phyloP scores from a whole-genome alignment of 2,113 vertebrate species.

The Terrapene triunguis region DNA sequence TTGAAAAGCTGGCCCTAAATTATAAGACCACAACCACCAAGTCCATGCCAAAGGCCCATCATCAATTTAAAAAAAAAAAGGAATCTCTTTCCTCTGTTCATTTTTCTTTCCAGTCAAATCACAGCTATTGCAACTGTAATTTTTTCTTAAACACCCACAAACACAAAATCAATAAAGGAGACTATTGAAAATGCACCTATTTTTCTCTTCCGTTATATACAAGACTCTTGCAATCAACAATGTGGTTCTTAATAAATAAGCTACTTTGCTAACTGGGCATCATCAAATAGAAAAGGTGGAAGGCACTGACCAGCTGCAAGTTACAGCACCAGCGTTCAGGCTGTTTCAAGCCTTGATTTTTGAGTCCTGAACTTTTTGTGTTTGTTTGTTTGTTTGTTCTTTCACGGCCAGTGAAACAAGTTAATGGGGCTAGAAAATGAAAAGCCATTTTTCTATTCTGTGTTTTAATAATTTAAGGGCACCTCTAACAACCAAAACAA shows the following conservation, averaged over 20 bases:
- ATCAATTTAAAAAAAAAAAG: not conserved
- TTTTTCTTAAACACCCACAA: not conserved
- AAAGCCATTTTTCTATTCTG: slow-evolving; percentile 41
- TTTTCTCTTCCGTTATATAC: slow-evolving; percentile 26
- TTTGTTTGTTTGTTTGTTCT: not conserved
- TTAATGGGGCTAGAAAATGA: slow-evolving; percentile 60
- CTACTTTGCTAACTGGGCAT: not conserved
- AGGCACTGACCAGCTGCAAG: slow-evolving; percentile 15
- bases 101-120: slow-evolving; percentile 49
- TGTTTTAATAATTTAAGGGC: slow-evolving; percentile 76
- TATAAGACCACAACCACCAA: not conserved
- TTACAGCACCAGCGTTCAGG: not conserved
- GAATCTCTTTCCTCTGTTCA: slow-evolving; percentile 1
- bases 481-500: slow-evolving; percentile 67
- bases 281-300: slow-evolving; percentile 21
- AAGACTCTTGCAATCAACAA: not conserved
- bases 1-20: slow-evolving; percentile 18
- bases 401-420: slow-evolving; percentile 22
- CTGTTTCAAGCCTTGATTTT: slow-evolving; percentile 32
- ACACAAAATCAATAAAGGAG: slow-evolving; percentile 59
- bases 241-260: slow-evolving; percentile 2
- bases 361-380: not conserved
- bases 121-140: not conserved
- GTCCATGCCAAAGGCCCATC: not conserved
- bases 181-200: slow-evolving; percentile 25